Conservation (phyloP, 2,113 vertebrate genomes). For the Cyprinus carpio region DNA sequence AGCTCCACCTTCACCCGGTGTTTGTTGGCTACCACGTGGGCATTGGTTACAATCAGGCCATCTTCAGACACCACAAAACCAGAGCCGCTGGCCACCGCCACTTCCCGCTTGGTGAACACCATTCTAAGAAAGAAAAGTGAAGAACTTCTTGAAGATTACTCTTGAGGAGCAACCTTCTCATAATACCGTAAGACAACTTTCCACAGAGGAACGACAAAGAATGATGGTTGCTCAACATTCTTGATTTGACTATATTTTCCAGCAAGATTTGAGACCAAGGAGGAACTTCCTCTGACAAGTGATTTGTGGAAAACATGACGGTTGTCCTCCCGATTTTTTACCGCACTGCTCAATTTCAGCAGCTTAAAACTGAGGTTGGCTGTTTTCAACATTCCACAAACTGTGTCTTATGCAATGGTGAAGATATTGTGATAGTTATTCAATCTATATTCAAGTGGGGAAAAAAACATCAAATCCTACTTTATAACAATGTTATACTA, state of each 20-base stretch:
- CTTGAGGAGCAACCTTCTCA: background rate
- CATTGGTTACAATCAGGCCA: slow-evolving; percentile 95
- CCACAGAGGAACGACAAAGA: background rate
- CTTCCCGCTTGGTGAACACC: slow-evolving; percentile 88
- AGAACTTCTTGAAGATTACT: background rate
- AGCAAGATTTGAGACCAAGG: background rate
- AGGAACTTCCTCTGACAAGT: slow-evolving; percentile 37
- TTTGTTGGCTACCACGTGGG: slow-evolving; percentile 96
- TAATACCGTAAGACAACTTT: background rate
- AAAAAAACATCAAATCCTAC: background rate
- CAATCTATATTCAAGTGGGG: background rate
- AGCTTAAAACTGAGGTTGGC: background rate
- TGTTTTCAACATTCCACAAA: background rate
- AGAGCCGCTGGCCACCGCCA: slow-evolving; percentile 92
- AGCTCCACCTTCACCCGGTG: slow-evolving; percentile 94
- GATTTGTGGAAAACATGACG: slow-evolving; percentile 28
- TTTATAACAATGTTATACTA: background rate
- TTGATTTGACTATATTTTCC: slow-evolving; percentile 28
- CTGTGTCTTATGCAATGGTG: background rate
- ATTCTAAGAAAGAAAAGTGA: slow-evolving; percentile 71
- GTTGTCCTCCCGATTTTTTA: background rate
- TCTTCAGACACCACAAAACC: slow-evolving; percentile 96
- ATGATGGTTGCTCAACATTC: background rate
- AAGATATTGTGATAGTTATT: background rate
- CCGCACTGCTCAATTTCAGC: background rate